Base-by-base conservation (phyloP, 2,113 vertebrate genomes). In the Carassius auratus region DNA sequence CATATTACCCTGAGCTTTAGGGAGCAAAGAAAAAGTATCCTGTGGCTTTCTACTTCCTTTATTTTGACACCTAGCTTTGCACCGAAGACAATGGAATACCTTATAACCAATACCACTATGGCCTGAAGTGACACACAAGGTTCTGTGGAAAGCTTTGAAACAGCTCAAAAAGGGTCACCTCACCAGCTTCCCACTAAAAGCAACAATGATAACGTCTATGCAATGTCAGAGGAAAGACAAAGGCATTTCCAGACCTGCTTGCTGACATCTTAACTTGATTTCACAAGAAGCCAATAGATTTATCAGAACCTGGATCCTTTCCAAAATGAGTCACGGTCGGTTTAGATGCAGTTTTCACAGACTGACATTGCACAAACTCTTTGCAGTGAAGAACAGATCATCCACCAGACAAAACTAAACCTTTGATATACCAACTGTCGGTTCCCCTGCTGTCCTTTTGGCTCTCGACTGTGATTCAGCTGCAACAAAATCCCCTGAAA, bases 401-500 rank as follows among this genome's bases (percentile, higher is more conserved):
- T 86, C 55, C 91, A 93, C 89, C 91, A 93, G 81, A 30, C 85
- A 42, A 42, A 82, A 73, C 68, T 48, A 62, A 89, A 64, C 79
- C 69, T 75, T 86, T 64, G 75, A 73, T 86, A 87, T 94, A 95
- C 93, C 93, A 92, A 87, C 87, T 94, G 91, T 71, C 87, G 91
- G 88, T 92, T 94, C 74, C 90, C 90, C 90, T 93, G 90, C 89
- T 79, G 87, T 90, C 90, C 90, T 87, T 89, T 92, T 85, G 83
- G 87, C 75, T 83, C 85, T 83, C 92, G 92, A 88, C 92, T 94
- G 89, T 93, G 91, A 93, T 93, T 93, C 90, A 93, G 93, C 85
- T 94, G 91, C 89, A 92, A 94, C 91, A 92, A 92, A 92, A 95
- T 91, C 87, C 92, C 93, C 90, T 94, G 94, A 92, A 94, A 87